phyloP scores from a whole-genome alignment of 2,888 invertebrate genomes.

The Aphrophora alni region DNA sequence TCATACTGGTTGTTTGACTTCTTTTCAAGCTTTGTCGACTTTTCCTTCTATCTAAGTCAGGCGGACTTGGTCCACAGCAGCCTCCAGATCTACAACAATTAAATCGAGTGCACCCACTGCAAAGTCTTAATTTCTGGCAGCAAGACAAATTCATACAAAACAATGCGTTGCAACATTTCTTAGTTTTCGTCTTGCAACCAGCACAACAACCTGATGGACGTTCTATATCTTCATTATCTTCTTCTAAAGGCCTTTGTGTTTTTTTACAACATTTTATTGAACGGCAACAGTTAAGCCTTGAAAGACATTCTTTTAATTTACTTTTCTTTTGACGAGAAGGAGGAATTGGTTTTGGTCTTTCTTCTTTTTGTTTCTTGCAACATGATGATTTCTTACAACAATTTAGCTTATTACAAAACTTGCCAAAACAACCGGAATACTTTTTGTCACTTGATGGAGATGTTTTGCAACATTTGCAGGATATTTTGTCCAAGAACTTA shows the following conservation, averaged over 20 bases:
- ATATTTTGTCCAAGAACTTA: background rate
- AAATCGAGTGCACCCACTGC: constrained; percentile 34
- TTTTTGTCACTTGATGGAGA: constrained; percentile 35
- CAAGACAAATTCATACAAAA: constrained; percentile 45
- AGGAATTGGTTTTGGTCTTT: background rate
- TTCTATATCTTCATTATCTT: constrained; percentile 9
- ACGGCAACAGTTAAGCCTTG: constrained; percentile 22
- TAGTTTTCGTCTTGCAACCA: constrained; percentile 32
- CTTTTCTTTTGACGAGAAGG: constrained; percentile 13
- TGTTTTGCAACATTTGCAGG: constrained; percentile 34
- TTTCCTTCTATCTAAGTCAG: constrained; percentile 27
- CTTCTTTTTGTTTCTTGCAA: constrained; percentile 23
- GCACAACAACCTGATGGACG: constrained; percentile 25
- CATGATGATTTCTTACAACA: constrained; percentile 37
- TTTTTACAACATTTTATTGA: constrained; percentile 18
- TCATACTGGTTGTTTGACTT: background rate
- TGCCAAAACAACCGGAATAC: constrained; percentile 17
- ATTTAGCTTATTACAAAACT: constrained; percentile 40
- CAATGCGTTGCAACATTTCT: constrained; percentile 41
- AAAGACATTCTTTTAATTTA: constrained; percentile 15
- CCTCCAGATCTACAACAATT: constrained; percentile 40
- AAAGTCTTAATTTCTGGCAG: constrained; percentile 40
- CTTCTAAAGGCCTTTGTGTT: background rate
- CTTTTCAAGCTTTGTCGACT: constrained; percentile 38
- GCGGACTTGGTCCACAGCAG: constrained; percentile 39